A percentile compares a stretch with the other conserved stretches of the same genome.
These are phyloP conservation scores for Oryzaephilus surinamensis DNA, from an alignment of 1,140 invertebrate species.

Conservation along the genomic window DNA sequence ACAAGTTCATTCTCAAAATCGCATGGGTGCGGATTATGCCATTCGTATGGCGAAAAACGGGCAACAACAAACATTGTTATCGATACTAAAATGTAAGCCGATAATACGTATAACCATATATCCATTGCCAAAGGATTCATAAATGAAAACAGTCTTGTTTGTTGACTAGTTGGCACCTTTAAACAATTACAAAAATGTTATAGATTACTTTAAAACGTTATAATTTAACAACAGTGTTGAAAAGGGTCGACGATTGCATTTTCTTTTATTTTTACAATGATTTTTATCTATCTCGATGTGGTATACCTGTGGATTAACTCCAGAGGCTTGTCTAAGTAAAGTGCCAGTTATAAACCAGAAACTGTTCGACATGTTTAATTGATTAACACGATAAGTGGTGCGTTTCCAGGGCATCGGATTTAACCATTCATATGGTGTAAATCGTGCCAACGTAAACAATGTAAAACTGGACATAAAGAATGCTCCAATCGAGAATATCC, in stretches of 20 bases:
- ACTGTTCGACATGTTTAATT: slow-evolving; percentile 84
- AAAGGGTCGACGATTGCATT: no score
- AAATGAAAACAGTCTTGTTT: slow-evolving; percentile 74
- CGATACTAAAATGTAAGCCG: slow-evolving; percentile 66
- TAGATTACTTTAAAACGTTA: background rate
- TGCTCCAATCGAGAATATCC: slow-evolving; percentile 85
- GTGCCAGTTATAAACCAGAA: slow-evolving; percentile 94
- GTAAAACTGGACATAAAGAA: slow-evolving; percentile 89
- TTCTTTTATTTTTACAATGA: no score
- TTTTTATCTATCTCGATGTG: no score
- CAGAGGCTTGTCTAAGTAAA: slow-evolving; percentile 82
- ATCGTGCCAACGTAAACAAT: slow-evolving; percentile 85
- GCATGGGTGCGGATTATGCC: slow-evolving; percentile 67
- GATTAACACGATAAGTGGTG: slow-evolving; percentile 74
- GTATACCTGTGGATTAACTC: slow-evolving; percentile 76
- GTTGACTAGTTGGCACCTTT: slow-evolving; percentile 53
- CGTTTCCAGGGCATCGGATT: slow-evolving; percentile 77
- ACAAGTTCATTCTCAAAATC: slow-evolving; percentile 47
- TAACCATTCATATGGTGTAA: slow-evolving; percentile 93
- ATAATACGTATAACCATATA: slow-evolving; percentile 71
- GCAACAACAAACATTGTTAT: slow-evolving; percentile 77
- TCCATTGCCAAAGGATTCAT: slow-evolving; percentile 76
- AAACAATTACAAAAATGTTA: slow-evolving; percentile 12
- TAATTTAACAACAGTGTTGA: background rate
- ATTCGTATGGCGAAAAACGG: slow-evolving; percentile 69